Evolutionary conservation across 2,797 vertebrate species (phyloP).

Genomic region (Loris lydekkerianus): DNA sequence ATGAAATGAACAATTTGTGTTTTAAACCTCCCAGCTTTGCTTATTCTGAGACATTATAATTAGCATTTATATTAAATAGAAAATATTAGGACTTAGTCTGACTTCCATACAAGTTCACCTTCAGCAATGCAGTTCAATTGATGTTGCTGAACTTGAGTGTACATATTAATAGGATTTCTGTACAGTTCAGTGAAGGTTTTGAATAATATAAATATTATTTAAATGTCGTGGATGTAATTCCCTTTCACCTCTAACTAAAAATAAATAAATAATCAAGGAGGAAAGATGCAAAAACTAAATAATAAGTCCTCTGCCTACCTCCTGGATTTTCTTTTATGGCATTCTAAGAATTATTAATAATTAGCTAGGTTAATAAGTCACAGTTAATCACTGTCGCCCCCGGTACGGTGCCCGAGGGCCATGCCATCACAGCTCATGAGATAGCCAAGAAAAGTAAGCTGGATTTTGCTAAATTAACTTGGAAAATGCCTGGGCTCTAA

Average conservation of each 20-base stretch:
- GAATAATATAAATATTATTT: slow-evolving; percentile 58
- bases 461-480: slow-evolving; percentile 56
- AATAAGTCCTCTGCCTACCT: slow-evolving; percentile 6
- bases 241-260: slow-evolving; percentile 20
- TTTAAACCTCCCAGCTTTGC: slow-evolving; percentile 7
- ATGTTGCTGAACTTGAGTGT: slow-evolving; percentile 29
- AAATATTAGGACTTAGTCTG: slow-evolving; percentile 9
- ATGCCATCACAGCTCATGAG: no score
- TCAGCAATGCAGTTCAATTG: neutral
- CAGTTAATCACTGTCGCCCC: no score
- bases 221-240: slow-evolving; percentile 34
- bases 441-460: neutral
- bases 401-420: no score
- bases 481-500: slow-evolving; percentile 32
- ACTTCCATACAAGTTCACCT: slow-evolving; percentile 31
- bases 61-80: slow-evolving; percentile 26
- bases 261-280: neutral
- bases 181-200: neutral
- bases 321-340: slow-evolving; percentile 39
- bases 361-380: slow-evolving; percentile 23
- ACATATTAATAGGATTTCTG: slow-evolving; percentile 17
- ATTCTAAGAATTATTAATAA: slow-evolving; percentile 43
- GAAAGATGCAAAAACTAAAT: slow-evolving; percentile 51
- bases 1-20: slow-evolving; percentile 14
- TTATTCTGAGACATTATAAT: slow-evolving; percentile 64